Evolutionary conservation across 1,140 invertebrate species (phyloP).

Genomic region (Drosophila quadrilineata): DNA sequence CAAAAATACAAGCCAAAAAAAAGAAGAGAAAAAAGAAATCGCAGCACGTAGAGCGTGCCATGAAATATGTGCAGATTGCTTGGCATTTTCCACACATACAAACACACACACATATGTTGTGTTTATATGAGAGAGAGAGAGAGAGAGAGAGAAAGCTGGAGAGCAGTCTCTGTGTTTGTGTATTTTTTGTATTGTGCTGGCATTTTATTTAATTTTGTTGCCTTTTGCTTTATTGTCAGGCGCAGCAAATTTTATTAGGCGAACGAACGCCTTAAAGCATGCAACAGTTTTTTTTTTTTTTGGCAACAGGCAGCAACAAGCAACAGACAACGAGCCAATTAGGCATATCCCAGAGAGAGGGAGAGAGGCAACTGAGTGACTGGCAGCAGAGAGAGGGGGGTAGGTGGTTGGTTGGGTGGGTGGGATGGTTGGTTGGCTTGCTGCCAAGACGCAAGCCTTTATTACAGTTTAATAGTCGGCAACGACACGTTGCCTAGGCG

Average conservation of each 20-base stretch:
- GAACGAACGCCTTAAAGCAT: slow-evolving; percentile 51
- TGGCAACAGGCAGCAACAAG: slow-evolving; percentile 43
- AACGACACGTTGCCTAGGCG: too few relatives aligned
- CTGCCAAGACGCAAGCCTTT: slow-evolving; percentile 35
- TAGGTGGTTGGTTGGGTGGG: neutral
- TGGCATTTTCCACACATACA: slow-evolving; percentile 26
- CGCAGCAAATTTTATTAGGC: slow-evolving; percentile 68
- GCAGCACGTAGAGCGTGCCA: slow-evolving; percentile 41
- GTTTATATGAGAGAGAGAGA: too few relatives aligned
- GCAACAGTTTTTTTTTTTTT: slow-evolving; percentile 77
- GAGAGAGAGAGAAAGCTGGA: too few relatives aligned
- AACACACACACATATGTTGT: too few relatives aligned
- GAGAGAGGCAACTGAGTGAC: slow-evolving; percentile 8
- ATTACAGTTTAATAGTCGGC: slow-evolving; percentile 70
- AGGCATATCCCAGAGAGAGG: slow-evolving; percentile 51
- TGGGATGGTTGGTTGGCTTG: neutral
- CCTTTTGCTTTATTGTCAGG: slow-evolving; percentile 45
- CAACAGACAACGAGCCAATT: slow-evolving; percentile 63
- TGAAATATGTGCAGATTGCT: slow-evolving; percentile 38
- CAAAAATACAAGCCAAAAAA: slow-evolving; percentile 15
- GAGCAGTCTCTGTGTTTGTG: neutral
- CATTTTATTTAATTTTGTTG: slow-evolving; percentile 51
- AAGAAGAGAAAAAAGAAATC: slow-evolving; percentile 28
- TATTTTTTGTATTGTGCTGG: slow-evolving; percentile 33
- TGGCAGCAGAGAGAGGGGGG: neutral